Percentiles rank a stretch among this genome's conserved stretches.
phyloP scores from a whole-genome alignment of 2,888 invertebrate genomes.

The Terebella lapidaria region DNA sequence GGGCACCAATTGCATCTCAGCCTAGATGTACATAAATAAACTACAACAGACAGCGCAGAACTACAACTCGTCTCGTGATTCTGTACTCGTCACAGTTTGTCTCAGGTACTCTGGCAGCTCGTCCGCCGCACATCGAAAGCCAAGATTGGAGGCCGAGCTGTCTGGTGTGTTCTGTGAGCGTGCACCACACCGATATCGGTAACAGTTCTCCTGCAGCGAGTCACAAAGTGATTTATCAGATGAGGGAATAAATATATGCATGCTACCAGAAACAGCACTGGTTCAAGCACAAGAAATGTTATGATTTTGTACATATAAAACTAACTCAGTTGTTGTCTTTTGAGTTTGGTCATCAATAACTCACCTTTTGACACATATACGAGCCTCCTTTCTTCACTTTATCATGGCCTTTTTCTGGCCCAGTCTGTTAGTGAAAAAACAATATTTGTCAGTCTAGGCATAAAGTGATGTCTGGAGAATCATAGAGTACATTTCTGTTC shows the following conservation, averaged over 20 bases:
- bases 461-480: background rate
- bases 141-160: conserved; percentile 86
- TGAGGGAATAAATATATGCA: too few species aligned
- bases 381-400: conserved; percentile 96
- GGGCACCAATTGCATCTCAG: too few species aligned
- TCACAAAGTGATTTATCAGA: background rate
- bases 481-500: too few species aligned
- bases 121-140: conserved; percentile 77
- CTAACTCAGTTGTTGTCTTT: too few species aligned
- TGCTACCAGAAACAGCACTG: background rate
- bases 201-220: conserved; percentile 69
- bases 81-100: too few species aligned
- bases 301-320: too few species aligned
- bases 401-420: conserved; percentile 58
- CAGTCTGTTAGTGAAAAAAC: conserved; percentile 35
- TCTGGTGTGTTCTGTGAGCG: conserved; percentile 90
- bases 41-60: too few species aligned
- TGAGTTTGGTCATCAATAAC: too few species aligned
- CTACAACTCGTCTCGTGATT: too few species aligned
- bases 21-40: too few species aligned
- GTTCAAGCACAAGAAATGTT: background rate
- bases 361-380: conserved; percentile 64
- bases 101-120: background rate
- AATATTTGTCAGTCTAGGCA: background rate
- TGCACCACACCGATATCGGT: conserved; percentile 88